Base-by-base conservation (phyloP, 2,797 vertebrate species). In the Tadarida brasiliensis region DNA sequence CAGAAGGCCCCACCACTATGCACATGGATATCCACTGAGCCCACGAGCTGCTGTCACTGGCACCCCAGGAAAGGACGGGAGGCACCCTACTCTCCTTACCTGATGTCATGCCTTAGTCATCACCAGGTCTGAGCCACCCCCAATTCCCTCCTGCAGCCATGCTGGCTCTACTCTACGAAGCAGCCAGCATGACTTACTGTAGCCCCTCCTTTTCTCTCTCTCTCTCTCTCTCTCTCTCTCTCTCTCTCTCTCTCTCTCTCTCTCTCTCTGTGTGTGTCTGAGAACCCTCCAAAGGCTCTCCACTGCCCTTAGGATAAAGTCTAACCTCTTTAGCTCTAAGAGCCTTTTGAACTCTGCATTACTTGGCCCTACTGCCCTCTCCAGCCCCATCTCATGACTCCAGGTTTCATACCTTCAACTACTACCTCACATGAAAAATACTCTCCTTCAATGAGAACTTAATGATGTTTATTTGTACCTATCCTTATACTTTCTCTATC, bases 341-440 rank as follows among this genome's bases (percentile, higher is more conserved):
- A 10, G 70, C 54, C 70, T 89, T 80, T 89, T 5, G 80, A 83
- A 89, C 56, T 39, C 10, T 28, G 47, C 0, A 1, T 71, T 68
- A 77, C 85, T 85, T 59, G 49, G 81, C 56, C 44, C 67, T 30
- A 56, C 15, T 16, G 47, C 44, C 33, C 70, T 71, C 70, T 35
- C 87, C 44, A 61, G 59, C 17, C n/a, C 39, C 20, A 57, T 30
- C 35, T 92, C 83, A 67, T 28, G 71, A 80, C 22, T 49, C 70
- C 70, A 54, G 26, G 30, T 47, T 84, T 95, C 39, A 3, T 63
- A 47, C 22, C 63, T 88, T 80, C 24, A 63, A 59, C 39, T 30
- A 68, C 8, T 30, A 76, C 49, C 71, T 90, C 68, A 67, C 9
- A 14, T 22, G 49, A 90, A 94, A 90, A 94, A 88, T 44, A 39